Evolutionary conservation across 2,113 vertebrate genomes (phyloP).

Genomic region (Camelus dromedarius): DNA sequence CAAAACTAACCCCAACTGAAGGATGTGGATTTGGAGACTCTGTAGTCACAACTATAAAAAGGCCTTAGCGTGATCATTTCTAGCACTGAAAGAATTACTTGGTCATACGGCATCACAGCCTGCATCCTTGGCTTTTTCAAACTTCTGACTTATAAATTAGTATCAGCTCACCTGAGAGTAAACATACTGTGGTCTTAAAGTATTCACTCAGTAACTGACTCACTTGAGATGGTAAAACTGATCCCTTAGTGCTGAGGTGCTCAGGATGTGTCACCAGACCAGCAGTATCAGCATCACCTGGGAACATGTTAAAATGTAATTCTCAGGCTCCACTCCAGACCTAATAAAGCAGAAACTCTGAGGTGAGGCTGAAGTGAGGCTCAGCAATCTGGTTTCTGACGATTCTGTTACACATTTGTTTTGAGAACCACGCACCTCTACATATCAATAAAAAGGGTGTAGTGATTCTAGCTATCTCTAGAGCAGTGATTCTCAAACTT

Average conservation of each 20-base stretch:
- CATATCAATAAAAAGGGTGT: neutral
- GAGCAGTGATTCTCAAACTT: neutral
- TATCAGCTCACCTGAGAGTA: neutral
- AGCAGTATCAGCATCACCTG: neutral
- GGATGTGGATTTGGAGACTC: conserved; percentile 9
- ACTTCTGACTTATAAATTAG: conserved; percentile 10
- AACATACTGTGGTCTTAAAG: neutral
- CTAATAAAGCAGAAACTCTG: conserved; percentile 11
- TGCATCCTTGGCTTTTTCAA: neutral
- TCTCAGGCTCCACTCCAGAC: neutral
- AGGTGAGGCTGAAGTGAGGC: too few relatives aligned
- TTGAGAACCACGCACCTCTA: conserved; percentile 7
- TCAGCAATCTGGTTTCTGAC: neutral
- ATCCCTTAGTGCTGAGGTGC: neutral
- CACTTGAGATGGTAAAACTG: neutral
- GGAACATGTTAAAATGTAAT: conserved; percentile 43
- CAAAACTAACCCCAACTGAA: conserved; percentile 55
- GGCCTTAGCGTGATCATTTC: conserved; percentile 13
- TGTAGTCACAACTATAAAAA: neutral
- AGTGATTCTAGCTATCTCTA: neutral
- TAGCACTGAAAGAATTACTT: conserved; percentile 30
- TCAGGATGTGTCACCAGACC: conserved; percentile 19
- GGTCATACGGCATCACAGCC: neutral
- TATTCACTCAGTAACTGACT: neutral
- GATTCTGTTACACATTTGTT: conserved; percentile 31